Base-by-base conservation (phyloP, 2,113 vertebrate genomes). In the Carassius auratus region DNA sequence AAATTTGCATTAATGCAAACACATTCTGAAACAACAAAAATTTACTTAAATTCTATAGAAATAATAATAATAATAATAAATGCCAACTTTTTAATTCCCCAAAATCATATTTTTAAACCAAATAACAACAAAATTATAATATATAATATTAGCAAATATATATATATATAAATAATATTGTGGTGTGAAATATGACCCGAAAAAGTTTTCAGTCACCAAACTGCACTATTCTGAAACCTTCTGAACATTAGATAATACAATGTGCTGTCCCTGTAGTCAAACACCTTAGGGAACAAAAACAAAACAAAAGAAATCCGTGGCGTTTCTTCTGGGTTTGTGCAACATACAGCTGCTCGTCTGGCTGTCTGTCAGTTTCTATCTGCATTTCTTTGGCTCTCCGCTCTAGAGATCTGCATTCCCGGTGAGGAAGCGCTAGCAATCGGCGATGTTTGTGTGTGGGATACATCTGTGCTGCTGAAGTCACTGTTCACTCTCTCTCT, bases 401-500 rank as follows among this genome's bases (percentile, higher is more conserved):
- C 59, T 30, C 85, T 83, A 55, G 87, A 88, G 90, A 14, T 68
- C 83, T 91, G 83, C 78, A 88, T 84, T 90, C 90, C 90, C 90
- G 87, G 83, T 89, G 86, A 89, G 80, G 61, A 76, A 36, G 30
- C 30, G 30, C 30, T 30, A 30, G 83, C 86, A 88, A 33, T 48
- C 52, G 89, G 90, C 84, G 73, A 82, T 88, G 68, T 89, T 88
- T 89, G 83, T 81, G 83, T 81, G 84, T 68, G 73, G 86, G 84
- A 38, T 59, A 52, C 77, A 52, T 59, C 76, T 85, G 62, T 61
- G 33, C 26, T 79, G 76, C 50, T 61, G 52, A 73, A 78, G 38
- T 19, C 86, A 57, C 23, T 71, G 26, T 36, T 45, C 59, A 30
- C 48, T 75, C 26, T 64, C 23, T 64, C 12, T 13, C 23, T 75